These are phyloP conservation scores for Xerus rutilus DNA, from an alignment of 2,797 vertebrate species.

Conservation along the genomic window DNA sequence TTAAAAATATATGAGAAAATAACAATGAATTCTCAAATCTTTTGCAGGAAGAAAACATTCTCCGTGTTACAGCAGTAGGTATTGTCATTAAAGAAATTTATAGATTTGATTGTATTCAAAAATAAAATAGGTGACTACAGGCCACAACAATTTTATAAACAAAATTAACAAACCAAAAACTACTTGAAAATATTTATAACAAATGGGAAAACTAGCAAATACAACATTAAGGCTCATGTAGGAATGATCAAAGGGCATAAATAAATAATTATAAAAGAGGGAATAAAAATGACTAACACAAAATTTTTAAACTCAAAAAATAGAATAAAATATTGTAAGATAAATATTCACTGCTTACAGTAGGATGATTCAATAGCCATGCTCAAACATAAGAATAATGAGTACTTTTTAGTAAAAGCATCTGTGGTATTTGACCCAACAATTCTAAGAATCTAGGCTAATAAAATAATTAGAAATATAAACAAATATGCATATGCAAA, in stretches of 20 bases:
- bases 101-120: background rate
- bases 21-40: background rate
- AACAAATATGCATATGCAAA: background rate
- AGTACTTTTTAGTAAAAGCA: background rate
- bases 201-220: background rate
- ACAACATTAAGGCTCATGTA: background rate
- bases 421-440: background rate
- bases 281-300: background rate
- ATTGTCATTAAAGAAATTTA: background rate
- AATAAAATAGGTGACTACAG: background rate
- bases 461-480: conserved; percentile 9
- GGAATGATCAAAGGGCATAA: background rate
- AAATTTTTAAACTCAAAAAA: background rate
- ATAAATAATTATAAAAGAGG: background rate
- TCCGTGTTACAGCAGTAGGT: background rate
- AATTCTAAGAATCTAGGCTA: background rate
- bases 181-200: conserved; percentile 6
- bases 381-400: background rate
- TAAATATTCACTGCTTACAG: background rate
- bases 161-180: background rate
- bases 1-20: background rate
- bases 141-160: background rate
- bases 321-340: background rate
- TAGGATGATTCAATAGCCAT: background rate
- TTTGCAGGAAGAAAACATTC: background rate